Evolutionary conservation across 1,140 invertebrate genomes (phyloP), one percentile per base, ranked within the genome.

Genomic region (Ruditapes philippinarum): DNA sequence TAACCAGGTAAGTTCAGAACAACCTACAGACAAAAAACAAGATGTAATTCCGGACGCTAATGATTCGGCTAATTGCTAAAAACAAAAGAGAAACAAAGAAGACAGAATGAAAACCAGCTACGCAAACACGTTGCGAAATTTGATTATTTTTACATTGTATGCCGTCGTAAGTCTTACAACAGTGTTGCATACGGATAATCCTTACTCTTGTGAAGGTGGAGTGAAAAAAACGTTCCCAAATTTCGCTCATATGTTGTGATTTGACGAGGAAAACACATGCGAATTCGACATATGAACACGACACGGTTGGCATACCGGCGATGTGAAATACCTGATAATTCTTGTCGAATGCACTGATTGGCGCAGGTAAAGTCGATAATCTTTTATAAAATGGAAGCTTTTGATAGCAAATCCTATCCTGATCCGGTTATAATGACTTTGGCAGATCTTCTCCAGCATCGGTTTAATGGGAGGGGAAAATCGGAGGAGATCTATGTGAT

Each of bases 281-380:
- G 65, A 40, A 70, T 38, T 38, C 65, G 25, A 70, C 65, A 70
- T 28, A 70, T 22, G 65, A 70, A 70, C 65, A 70, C 25, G 65
- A 70, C 65, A 70, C 65, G 65, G 33, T 70, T 70, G 65, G 65
- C 65, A 17, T 70, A 25, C 3, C 7, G 65, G 65, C 65, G 65
- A 70, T 70, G 65, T 38, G 65, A 70, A 70, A 70, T 70, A 70
- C 33, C 65, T 70, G 65, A 70, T 70, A 70, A 70, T n/a, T 19
- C 65, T 36, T 70, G 65, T 70, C 36, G 33, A 70, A 38, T 70
- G 36, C 65, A 40, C 65, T 70, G 65, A 70, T 36, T 70, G 65
- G 65, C 1, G 65, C 17, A 28, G 33, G 33, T 19, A 70, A 38
- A 19, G 9, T 38, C 65, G 33, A 70, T 70, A 70, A 70, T 40